Evolutionary conservation across 2,113 vertebrate species (phyloP).

Genomic region (Ivindomyrus marchei): DNA sequence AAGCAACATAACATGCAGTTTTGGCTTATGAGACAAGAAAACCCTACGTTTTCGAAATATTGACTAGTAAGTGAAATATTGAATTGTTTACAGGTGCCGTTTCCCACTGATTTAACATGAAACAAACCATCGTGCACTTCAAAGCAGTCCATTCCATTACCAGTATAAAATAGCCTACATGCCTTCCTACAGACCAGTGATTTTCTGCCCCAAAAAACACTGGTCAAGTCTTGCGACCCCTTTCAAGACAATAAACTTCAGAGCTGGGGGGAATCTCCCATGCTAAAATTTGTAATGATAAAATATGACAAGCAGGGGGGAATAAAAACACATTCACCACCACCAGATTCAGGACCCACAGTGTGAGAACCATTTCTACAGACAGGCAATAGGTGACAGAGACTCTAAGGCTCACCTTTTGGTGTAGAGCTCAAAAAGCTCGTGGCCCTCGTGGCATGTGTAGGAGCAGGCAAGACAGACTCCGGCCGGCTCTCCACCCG

Average conservation of each 20-base stretch:
- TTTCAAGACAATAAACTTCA: not conserved
- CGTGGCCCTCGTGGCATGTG: slow-evolving; percentile 84
- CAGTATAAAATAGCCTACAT: not conserved
- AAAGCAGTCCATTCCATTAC: not conserved
- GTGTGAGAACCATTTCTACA: not conserved
- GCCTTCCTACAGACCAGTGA: not conserved
- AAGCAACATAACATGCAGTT: not conserved
- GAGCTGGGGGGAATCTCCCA: not conserved
- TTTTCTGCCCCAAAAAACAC: not conserved
- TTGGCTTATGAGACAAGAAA: not conserved
- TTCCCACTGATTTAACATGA: not conserved
- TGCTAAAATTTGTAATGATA: no score
- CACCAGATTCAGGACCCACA: not conserved
- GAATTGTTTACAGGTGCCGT: not conserved
- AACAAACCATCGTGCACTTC: not conserved
- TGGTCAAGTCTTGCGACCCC: not conserved
- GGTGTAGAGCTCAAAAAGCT: slow-evolving; percentile 85
- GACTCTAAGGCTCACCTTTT: slow-evolving; percentile 68
- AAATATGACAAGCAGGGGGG: not conserved
- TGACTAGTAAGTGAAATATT: not conserved
- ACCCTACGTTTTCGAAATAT: not conserved
- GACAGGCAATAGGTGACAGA: not conserved
- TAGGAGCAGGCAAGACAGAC: slow-evolving; percentile 89
- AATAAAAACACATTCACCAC: not conserved
- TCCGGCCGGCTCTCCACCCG: slow-evolving; percentile 74